phyloP scores from a whole-genome alignment of 1,140 invertebrate genomes.

The Cecropterus lyciades region DNA sequence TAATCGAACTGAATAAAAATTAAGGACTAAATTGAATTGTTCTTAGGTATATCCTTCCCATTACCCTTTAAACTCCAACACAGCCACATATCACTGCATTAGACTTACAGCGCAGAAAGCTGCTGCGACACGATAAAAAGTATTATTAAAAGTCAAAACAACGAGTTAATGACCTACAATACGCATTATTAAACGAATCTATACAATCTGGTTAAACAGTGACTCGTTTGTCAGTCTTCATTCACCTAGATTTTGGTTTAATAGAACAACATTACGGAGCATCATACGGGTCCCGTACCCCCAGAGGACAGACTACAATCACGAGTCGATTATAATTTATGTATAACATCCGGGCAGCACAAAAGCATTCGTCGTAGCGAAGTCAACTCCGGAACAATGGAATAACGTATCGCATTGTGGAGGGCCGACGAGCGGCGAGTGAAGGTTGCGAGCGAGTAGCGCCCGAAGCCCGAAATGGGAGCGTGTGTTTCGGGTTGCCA shows the following conservation, averaged over 20 bases:
- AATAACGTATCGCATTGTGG: conserved; percentile 29
- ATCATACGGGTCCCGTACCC: conserved; percentile 33
- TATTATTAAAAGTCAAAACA: no score
- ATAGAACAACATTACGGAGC: conserved; percentile 27
- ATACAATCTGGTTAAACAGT: neutral
- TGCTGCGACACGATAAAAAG: no score
- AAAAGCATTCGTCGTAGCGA: conserved; percentile 33
- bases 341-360: conserved; percentile 34
- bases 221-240: conserved; percentile 10
- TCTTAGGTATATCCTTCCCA: no score
- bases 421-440: conserved; percentile 15
- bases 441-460: conserved; percentile 4
- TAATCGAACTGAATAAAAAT: no score
- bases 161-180: no score
- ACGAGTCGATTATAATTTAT: conserved; percentile 34
- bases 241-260: conserved; percentile 29
- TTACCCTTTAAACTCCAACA: no score
- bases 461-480: conserved; percentile 2
- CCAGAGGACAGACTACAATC: conserved; percentile 22
- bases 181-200: no score
- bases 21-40: no score
- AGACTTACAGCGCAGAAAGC: no score
- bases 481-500: no score
- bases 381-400: conserved; percentile 31
- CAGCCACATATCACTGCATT: no score